phyloP scores from a whole-genome alignment of 2,113 vertebrate species.

The Canis aureus region DNA sequence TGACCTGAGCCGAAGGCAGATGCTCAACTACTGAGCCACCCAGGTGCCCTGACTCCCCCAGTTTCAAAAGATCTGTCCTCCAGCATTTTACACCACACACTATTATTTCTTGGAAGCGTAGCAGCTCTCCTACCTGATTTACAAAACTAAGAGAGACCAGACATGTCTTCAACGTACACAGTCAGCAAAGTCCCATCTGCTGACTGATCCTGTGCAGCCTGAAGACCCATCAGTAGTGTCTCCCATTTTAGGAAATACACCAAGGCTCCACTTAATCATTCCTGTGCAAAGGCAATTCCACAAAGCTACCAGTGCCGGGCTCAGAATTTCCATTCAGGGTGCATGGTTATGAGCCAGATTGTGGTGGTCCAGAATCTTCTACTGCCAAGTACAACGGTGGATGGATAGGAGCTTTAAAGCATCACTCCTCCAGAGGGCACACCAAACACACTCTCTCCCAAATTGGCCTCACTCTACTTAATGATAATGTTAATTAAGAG shows the following conservation, averaged over 20 bases:
- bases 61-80: not conserved
- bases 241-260: not conserved
- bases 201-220: not conserved
- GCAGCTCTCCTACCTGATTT: not conserved
- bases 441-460: not conserved
- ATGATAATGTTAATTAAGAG: not conserved
- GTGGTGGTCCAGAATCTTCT: not conserved
- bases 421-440: fast-evolving
- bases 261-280: not conserved
- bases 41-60: not conserved
- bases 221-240: not conserved
- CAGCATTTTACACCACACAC: not conserved
- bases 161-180: not conserved
- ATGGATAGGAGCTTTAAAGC: too few relatives aligned
- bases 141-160: not conserved
- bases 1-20: too few relatives aligned
- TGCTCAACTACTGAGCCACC: too few relatives aligned
- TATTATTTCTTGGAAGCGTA: not conserved
- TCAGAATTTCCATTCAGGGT: too few relatives aligned
- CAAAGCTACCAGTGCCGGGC: not conserved
- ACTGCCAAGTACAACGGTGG: not conserved
- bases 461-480: not conserved
- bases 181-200: not conserved
- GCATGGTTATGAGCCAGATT: not conserved
- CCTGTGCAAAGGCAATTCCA: not conserved